Percentiles rank a stretch among this genome's conserved stretches.
Evolutionary conservation across 2,797 vertebrate species (phyloP).

Genomic region (Semaprochilodus insignis): DNA sequence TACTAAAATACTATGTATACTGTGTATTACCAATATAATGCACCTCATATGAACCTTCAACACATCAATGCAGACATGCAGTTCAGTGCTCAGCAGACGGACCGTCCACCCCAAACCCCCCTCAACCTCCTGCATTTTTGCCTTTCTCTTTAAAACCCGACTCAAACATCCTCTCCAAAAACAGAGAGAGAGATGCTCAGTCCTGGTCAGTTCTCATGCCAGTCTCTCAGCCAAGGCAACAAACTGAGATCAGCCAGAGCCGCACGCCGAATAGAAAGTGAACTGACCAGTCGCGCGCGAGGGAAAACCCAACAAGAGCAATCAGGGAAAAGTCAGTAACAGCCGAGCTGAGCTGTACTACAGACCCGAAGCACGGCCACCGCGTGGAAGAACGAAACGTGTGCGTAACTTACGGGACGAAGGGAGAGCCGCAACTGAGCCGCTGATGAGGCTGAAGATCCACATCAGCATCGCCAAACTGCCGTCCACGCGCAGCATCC

Average conservation of each 20-base stretch:
- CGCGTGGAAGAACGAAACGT: neutral
- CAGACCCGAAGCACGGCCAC: no score
- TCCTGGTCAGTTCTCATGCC: no score
- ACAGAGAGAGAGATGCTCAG: no score
- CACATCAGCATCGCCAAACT: neutral
- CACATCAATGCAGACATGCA: neutral
- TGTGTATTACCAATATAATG: no score
- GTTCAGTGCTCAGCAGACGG: neutral
- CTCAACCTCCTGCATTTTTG: neutral
- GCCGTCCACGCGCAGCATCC: constrained; percentile 4
- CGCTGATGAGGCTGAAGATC: constrained; percentile 1
- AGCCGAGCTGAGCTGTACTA: neutral
- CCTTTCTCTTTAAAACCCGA: neutral
- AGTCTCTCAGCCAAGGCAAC: neutral
- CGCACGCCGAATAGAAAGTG: neutral
- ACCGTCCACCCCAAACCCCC: neutral
- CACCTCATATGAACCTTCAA: neutral
- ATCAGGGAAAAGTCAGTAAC: neutral
- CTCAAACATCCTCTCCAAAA: neutral
- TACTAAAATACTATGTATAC: no score
- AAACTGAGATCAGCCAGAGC: neutral
- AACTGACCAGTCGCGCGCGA: neutral
- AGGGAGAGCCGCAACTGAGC: neutral
- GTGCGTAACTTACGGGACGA: constrained; percentile 8
- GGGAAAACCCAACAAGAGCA: neutral